Conservation (phyloP, 2,113 vertebrate genomes). For the Gambusia affinis region DNA sequence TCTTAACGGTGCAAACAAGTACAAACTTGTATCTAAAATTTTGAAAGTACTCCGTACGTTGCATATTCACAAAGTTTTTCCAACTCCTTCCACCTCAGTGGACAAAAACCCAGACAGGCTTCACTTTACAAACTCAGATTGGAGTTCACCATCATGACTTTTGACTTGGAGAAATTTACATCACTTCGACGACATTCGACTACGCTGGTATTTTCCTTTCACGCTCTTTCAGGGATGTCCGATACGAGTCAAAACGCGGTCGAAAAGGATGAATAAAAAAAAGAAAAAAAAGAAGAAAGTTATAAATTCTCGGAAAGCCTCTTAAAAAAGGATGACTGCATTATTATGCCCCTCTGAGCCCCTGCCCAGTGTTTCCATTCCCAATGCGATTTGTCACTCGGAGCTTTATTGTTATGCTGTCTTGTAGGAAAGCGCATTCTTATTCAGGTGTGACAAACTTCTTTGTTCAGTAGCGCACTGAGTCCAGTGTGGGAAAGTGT, state of each 20-base stretch:
- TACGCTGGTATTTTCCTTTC: neutral
- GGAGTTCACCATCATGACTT: neutral
- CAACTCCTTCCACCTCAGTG: neutral
- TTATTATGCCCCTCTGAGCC: neutral
- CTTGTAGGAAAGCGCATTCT: constrained; percentile 28
- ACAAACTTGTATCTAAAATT: no score
- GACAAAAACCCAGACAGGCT: neutral
- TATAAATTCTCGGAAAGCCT: neutral
- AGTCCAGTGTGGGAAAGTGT: constrained; percentile 48
- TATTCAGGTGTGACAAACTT: constrained; percentile 62
- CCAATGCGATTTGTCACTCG: constrained; percentile 7
- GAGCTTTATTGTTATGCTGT: constrained; percentile 19
- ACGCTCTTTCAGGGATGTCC: neutral
- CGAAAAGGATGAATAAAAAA: no score
- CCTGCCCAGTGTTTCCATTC: neutral
- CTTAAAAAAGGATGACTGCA: neutral
- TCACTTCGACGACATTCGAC: neutral
- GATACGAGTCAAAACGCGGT: no score
- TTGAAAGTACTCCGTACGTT: no score
- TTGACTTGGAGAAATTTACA: neutral
- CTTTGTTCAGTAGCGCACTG: constrained; percentile 53
- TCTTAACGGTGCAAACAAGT: neutral
- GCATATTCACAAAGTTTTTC: neutral
- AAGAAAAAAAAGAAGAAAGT: no score
- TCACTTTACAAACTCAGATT: neutral